Evolutionary conservation across 2,797 vertebrate genomes (phyloP).

Genomic region (Galago senegalensis): DNA sequence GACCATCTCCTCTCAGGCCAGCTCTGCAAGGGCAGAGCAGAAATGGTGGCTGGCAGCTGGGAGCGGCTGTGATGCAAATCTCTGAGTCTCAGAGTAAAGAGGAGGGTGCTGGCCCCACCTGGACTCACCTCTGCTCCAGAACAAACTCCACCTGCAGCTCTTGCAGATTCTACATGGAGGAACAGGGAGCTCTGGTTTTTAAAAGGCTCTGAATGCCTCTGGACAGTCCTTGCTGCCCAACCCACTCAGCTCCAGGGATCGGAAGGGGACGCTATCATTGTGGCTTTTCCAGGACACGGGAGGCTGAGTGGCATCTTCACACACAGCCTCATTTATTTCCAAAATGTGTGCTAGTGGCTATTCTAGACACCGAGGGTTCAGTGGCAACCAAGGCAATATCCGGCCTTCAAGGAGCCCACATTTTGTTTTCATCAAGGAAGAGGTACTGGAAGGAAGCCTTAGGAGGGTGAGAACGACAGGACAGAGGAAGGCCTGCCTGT

Average conservation of each 20-base stretch:
- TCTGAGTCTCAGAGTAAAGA: neutral
- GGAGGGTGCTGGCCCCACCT: neutral
- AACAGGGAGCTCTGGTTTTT: neutral
- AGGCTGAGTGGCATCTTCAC: neutral
- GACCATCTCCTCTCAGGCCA: neutral
- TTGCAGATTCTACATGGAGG: conserved; percentile 83
- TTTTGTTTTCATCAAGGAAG: neutral
- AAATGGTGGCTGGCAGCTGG: neutral
- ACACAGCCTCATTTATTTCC: neutral
- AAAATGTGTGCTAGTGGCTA: neutral
- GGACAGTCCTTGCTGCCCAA: neutral
- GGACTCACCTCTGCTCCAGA: conserved; percentile 90
- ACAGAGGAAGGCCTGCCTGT: neutral
- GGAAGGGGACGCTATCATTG: neutral
- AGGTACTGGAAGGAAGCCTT: neutral
- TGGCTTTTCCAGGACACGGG: neutral
- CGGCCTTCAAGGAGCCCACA: neutral
- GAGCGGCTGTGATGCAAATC: neutral
- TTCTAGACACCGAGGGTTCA: neutral
- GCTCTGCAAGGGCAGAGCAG: neutral
- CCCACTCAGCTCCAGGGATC: neutral
- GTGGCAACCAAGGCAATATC: neutral
- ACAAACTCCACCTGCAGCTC: conserved; percentile 91
- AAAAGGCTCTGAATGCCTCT: neutral
- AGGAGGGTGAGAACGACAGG: neutral